phyloP scores from a whole-genome alignment of 2,113 vertebrate species.

The Bos indicus region DNA sequence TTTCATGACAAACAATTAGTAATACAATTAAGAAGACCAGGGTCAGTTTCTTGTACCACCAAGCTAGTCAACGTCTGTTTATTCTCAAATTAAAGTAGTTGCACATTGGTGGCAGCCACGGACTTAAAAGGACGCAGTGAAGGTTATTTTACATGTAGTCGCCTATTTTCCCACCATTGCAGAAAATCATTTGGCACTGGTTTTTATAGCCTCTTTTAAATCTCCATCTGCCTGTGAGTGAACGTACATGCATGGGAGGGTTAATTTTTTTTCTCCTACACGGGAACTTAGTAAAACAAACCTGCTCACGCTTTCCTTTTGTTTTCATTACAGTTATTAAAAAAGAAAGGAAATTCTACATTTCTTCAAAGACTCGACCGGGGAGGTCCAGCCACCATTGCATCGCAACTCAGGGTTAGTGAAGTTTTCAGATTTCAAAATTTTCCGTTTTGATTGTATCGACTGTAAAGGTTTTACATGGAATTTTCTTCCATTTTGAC shows the following conservation, averaged over 20 bases:
- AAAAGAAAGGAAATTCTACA: constrained; percentile 91
- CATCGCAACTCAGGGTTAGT: constrained; percentile 91
- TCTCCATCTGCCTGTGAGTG: background rate
- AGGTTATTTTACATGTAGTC: too few species aligned
- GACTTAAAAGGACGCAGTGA: background rate
- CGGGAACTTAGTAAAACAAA: background rate
- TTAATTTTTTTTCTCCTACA: background rate
- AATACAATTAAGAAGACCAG: too few species aligned
- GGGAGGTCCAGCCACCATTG: constrained; percentile 87
- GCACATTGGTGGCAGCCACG: background rate
- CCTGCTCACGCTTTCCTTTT: constrained; percentile 15
- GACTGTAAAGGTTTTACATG: background rate
- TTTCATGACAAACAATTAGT: background rate
- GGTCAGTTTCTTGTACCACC: background rate
- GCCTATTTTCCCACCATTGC: background rate
- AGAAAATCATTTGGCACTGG: too few species aligned
- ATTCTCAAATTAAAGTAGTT: background rate
- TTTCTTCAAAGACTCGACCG: constrained; percentile 89
- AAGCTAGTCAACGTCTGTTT: background rate
- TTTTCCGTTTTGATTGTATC: background rate
- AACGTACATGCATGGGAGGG: background rate
- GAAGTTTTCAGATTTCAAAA: background rate
- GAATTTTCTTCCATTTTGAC: background rate
- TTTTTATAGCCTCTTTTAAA: background rate
- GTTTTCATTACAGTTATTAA: constrained; percentile 83